A percentile compares a stretch with the other conserved stretches of the same genome.
phyloP scores from a whole-genome alignment of 2,888 invertebrate genomes.

The Acronicta psi region DNA sequence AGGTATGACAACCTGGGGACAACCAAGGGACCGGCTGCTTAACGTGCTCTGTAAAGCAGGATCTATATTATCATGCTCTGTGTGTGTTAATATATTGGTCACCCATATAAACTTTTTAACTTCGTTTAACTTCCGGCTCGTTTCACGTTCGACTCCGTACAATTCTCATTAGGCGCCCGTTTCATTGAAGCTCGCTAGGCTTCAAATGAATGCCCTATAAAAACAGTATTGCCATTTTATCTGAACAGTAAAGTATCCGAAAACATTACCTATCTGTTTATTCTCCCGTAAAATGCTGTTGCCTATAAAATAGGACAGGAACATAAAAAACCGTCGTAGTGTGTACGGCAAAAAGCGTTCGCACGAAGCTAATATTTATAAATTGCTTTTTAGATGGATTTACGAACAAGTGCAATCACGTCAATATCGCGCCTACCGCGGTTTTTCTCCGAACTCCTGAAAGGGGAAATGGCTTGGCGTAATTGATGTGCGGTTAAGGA shows the following conservation, averaged over 20 bases:
- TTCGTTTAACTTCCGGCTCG: too few relatives aligned
- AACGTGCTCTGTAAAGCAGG: too few relatives aligned
- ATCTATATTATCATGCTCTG: too few relatives aligned
- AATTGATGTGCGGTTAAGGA: slow-evolving; percentile 9
- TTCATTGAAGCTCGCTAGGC: not conserved
- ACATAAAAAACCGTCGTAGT: slow-evolving; percentile 15
- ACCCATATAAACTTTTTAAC: too few relatives aligned
- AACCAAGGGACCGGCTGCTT: too few relatives aligned
- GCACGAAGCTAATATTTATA: slow-evolving; percentile 39
- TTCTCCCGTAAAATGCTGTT: slow-evolving; percentile 16
- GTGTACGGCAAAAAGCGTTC: slow-evolving; percentile 22
- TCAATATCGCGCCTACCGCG: slow-evolving; percentile 17
- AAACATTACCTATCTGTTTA: slow-evolving; percentile 17
- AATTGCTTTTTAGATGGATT: slow-evolving; percentile 50
- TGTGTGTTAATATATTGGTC: too few relatives aligned
- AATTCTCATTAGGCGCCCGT: not conserved
- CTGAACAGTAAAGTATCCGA: slow-evolving; percentile 6
- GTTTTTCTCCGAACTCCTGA: slow-evolving; percentile 17
- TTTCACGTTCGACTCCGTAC: too few relatives aligned
- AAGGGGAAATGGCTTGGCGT: slow-evolving; percentile 3
- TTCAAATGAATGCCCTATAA: not conserved
- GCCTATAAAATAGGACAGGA: slow-evolving; percentile 27
- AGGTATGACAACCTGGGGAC: too few relatives aligned
- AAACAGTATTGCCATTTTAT: not conserved
- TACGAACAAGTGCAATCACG: slow-evolving; percentile 40